phyloP scores from a whole-genome alignment of 2,888 invertebrate species.

The Unio delphinus region DNA sequence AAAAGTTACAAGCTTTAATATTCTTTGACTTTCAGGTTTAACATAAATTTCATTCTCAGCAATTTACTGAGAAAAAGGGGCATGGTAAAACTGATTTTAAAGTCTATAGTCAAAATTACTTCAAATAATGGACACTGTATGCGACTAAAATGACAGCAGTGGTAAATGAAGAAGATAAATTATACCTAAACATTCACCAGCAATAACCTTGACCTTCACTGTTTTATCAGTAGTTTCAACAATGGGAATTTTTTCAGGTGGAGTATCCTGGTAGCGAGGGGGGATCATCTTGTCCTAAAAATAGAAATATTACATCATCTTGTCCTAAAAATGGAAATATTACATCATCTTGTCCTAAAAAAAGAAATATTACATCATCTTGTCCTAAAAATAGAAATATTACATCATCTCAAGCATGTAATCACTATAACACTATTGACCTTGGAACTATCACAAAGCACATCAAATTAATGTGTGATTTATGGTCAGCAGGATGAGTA shows the following conservation, averaged over 20 bases:
- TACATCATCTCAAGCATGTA: too few relatives aligned
- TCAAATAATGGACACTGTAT: background rate
- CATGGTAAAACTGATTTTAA: too few relatives aligned
- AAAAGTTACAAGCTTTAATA: too few relatives aligned
- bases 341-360: slow-evolving; percentile 55
- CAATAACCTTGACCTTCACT: slow-evolving; percentile 51
- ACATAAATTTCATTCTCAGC: too few relatives aligned
- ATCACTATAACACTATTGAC: too few relatives aligned
- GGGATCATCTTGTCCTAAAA: slow-evolving; percentile 51
- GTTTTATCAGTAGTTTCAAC: slow-evolving; percentile 38
- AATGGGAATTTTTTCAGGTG: slow-evolving; percentile 50
- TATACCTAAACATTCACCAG: slow-evolving; percentile 52
- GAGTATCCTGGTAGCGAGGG: slow-evolving; percentile 54
- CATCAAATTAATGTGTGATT: too few relatives aligned
- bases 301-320: slow-evolving; percentile 35
- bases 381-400: slow-evolving; percentile 27
- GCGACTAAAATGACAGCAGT: background rate
- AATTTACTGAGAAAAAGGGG: too few relatives aligned
- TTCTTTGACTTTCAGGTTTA: too few relatives aligned
- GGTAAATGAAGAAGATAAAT: background rate
- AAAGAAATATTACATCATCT: slow-evolving; percentile 45
- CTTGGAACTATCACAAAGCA: too few relatives aligned
- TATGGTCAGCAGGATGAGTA: too few relatives aligned
- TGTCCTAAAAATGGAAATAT: slow-evolving; percentile 32
- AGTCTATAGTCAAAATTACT: too few relatives aligned